Base-by-base conservation (phyloP, 2,113 vertebrate genomes). In the Ailurus styani region DNA sequence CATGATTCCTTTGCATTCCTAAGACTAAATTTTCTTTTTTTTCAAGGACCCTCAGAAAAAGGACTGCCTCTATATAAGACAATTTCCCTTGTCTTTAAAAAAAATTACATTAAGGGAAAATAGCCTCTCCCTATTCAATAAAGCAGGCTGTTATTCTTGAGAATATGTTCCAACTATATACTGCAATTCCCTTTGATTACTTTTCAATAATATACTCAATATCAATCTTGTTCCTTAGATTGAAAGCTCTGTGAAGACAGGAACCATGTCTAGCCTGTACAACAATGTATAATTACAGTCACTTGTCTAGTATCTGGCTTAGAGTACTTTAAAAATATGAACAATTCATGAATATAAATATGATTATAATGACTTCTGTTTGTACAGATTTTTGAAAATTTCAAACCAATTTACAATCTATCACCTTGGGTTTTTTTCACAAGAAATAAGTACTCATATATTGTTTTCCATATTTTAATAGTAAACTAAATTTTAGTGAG, bases 401-500 rank as follows among this genome's bases (percentile, higher is more conserved):
- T 81, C 6, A 90, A 96, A 75, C 14, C 3, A 75, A 66, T 64
- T 93, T 91, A 47, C 0, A 89, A 81, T 50, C 37, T 90, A 55
- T 64, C 42, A 92, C 21, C 15, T 81, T 91, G 1, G n/a, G n/a
- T 23, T 50, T 70, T 81, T 87, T 62, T 27, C 1, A 68, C 45
- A 34, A 90, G 34, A 42, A 86, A 47, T 52, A 90, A 31, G 12
- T 18, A 37, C 64, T 83, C 17, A 86, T 27, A 64, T 90, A 57
- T 87, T 82, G 64, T 93, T 90, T 87, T 83, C n/a, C 9, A 42
- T 85, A 87, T 93, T 95, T 97, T 45, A 85, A 12, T 70, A n/a
- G 90, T 47, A 84, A 92, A 73, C 37, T 70, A 75, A 95, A 34
- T 4, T 57, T 90, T 60, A 75, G 27, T 95, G 34, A 27, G 5